Evolutionary conservation across 2,113 vertebrate species (phyloP).

Genomic region (Phalacrocorax pelagicus): DNA sequence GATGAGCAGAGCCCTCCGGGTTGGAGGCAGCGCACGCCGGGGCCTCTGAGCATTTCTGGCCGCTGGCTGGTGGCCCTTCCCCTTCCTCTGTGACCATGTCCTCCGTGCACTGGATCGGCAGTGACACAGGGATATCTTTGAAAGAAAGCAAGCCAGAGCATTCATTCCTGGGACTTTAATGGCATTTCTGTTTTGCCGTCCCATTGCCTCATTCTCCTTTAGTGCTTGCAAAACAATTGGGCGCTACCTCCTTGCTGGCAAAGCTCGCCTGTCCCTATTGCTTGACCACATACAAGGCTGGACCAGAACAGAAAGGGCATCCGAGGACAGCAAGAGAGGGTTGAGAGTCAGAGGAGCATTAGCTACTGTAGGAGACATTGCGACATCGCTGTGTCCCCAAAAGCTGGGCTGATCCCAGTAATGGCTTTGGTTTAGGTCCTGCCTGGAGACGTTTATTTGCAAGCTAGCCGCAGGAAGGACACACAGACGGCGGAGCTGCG

Average conservation of each 20-base stretch:
- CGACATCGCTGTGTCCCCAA: accelerated
- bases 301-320: background rate
- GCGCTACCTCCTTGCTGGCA: background rate
- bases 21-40: accelerated
- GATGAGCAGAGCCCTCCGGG: background rate
- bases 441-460: background rate
- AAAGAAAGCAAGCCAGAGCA: background rate
- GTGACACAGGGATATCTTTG: background rate
- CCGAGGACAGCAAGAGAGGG: background rate
- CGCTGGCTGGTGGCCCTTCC: background rate
- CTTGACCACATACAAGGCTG: background rate
- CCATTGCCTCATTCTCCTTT: accelerated
- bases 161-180: background rate
- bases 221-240: background rate
- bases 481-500: background rate
- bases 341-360: background rate
- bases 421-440: background rate
- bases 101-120: conserved; percentile 23
- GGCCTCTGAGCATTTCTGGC: accelerated
- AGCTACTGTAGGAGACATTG: accelerated
- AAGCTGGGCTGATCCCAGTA: background rate
- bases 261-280: accelerated
- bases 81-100: background rate
- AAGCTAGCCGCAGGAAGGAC: background rate
- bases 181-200: accelerated